Conservation (phyloP, 37 sponge, comb jelly and placozoan genomes). For the Hormiphora californensis region DNA sequence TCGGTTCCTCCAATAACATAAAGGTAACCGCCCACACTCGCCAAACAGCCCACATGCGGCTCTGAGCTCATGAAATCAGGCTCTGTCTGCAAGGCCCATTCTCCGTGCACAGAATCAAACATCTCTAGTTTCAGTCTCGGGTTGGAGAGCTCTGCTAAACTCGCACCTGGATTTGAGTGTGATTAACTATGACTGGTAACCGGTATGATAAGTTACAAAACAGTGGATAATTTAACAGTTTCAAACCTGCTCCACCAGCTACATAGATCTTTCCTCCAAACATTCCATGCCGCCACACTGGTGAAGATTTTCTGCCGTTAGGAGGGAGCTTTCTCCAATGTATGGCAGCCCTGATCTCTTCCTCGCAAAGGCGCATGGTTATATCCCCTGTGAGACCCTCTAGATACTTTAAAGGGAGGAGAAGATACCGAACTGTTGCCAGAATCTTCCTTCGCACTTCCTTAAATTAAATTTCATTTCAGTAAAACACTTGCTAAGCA, state of each 20-base stretch:
- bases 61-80: conserved; percentile 26
- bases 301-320: not conserved
- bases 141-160: conserved; percentile 42
- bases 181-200: not conserved
- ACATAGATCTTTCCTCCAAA: not conserved
- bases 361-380: not conserved
- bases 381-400: conserved; percentile 27
- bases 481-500: not conserved
- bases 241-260: conserved; percentile 34
- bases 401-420: not conserved
- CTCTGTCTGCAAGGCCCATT: conserved; percentile 15
- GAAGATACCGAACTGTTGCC: not conserved
- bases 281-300: not conserved
- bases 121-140: conserved; percentile 27
- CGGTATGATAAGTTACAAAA: not conserved
- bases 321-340: not conserved
- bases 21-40: not conserved
- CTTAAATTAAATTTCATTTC: too few relatives aligned
- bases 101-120: conserved; percentile 33
- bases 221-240: not conserved
- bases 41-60: conserved; percentile 33
- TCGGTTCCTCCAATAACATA: conserved; percentile 45
- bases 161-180: not conserved
- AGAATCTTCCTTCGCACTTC: not conserved
- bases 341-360: not conserved